Evolutionary conservation across 2,888 invertebrate genomes (phyloP).

Genomic region (Cremastinae sp.): DNA sequence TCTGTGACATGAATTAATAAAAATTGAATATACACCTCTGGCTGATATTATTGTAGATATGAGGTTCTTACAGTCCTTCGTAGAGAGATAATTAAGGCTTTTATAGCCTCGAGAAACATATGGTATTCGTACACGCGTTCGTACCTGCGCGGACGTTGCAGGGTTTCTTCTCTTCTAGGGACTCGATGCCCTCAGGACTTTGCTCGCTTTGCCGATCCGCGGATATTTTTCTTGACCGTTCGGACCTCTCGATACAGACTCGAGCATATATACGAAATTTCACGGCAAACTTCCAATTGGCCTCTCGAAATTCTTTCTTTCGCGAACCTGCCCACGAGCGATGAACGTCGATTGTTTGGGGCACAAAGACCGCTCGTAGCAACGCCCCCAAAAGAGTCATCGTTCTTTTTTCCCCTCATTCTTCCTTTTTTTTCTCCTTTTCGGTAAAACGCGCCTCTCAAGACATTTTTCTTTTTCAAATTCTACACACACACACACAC

Average conservation of each 20-base stretch:
- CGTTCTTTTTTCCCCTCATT: slow-evolving; percentile 25
- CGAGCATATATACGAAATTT: slow-evolving; percentile 18
- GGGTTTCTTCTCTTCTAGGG: slow-evolving; percentile 13
- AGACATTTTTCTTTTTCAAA: slow-evolving; percentile 25
- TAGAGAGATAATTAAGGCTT: slow-evolving; percentile 50
- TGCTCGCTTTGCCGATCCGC: slow-evolving; percentile 6
- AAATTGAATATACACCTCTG: neutral
- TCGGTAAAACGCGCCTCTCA: slow-evolving; percentile 22
- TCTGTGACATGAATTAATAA: neutral
- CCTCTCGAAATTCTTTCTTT: slow-evolving; percentile 36
- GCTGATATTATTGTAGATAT: slow-evolving; percentile 4
- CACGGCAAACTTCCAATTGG: slow-evolving; percentile 22
- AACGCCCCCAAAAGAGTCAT: slow-evolving; percentile 52
- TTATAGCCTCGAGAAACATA: slow-evolving; percentile 34
- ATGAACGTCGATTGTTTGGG: slow-evolving; percentile 25
- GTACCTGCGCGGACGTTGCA: slow-evolving; percentile 42
- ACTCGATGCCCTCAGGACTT: slow-evolving; percentile 28
- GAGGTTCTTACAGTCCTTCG: slow-evolving; percentile 39
- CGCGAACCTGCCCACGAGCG: slow-evolving; percentile 35
- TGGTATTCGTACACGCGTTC: slow-evolving; percentile 7
- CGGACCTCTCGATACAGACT: slow-evolving; percentile 24
- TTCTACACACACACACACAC: neutral
- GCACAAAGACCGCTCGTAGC: slow-evolving; percentile 19
- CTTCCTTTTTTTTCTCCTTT: neutral
- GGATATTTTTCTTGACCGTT: slow-evolving; percentile 40